Percentiles rank a stretch among this genome's conserved stretches.
Evolutionary conservation across 2,113 vertebrate genomes (phyloP).

Genomic region (Himantopus leucocephalus): DNA sequence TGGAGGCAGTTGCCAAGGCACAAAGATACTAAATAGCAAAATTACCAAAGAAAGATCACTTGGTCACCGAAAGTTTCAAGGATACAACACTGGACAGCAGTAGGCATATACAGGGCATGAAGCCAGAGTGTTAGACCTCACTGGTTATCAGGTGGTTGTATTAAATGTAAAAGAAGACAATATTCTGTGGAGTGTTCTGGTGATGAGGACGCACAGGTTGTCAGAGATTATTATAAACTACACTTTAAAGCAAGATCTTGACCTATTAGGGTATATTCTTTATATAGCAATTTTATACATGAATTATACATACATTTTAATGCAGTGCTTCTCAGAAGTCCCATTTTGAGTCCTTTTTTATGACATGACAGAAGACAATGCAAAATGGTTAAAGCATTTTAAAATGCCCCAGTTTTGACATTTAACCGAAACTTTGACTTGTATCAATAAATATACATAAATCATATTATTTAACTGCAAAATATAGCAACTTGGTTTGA

Average conservation of each 20-base stretch:
- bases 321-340: background rate
- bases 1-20: background rate
- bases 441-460: background rate
- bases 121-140: background rate
- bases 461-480: background rate
- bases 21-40: background rate
- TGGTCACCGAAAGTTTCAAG: background rate
- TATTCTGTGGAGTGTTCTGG: background rate
- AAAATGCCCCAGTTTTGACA: background rate
- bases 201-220: background rate
- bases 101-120: background rate
- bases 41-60: background rate
- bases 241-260: background rate
- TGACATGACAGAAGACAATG: background rate
- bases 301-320: background rate
- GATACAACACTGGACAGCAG: background rate
- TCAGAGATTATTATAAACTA: background rate
- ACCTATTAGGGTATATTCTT: background rate
- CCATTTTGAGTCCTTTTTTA: background rate
- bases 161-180: background rate
- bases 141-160: background rate
- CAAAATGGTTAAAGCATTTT: background rate
- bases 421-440: background rate
- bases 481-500: background rate
- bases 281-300: background rate